Evolutionary conservation across 2,888 invertebrate species (phyloP), one percentile per base, ranked within the genome.

Genomic region (Drosophila bunnanda): DNA sequence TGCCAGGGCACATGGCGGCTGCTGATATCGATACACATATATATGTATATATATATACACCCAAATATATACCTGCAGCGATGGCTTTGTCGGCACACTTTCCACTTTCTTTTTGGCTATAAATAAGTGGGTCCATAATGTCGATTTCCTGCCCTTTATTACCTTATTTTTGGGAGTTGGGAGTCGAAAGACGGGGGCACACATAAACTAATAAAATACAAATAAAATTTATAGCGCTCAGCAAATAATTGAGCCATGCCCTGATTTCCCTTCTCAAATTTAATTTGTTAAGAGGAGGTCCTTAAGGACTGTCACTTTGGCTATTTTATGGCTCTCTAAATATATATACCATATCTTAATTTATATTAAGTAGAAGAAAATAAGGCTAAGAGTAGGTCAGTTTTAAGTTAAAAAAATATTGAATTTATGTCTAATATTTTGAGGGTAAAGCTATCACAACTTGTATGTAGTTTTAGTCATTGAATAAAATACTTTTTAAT

Each of bases 191-290:
- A 5, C 25, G 6, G n/a, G 5, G 25, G 54, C 48, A 32, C 22
- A 67, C 52, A 75, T 56, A 76, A 82, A 83, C 70, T 75, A 75
- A 75, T 64, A 69, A 77, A 85, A 76, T 52, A 70, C 59, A 83
- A 86, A 82, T 86, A 76, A 71, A 78, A 78, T 88, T 70, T 76
- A 88, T 82, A 66, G 89, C 62, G 50, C 43, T 53, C 46, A 69
- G 65, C 69, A 87, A 81, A 88, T 88, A 88, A 82, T 81, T 79
- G 82, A 85, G 82, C 76, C 69, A 57, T 72, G 57, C 62, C 56
- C 68, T 67, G 76, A 78, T 86, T 72, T 64, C 17, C 12, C 28
- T 25, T 12, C 22, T 38, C 13, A 41, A 41, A 58, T 60, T 32
- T 15, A 30, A 57, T 60, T 60, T 57, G 4, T 41, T 17, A 28